Evolutionary conservation across 2,888 invertebrate species (phyloP), one percentile per base, ranked within the genome.

Genomic region (Mesorhabditis sp.): DNA sequence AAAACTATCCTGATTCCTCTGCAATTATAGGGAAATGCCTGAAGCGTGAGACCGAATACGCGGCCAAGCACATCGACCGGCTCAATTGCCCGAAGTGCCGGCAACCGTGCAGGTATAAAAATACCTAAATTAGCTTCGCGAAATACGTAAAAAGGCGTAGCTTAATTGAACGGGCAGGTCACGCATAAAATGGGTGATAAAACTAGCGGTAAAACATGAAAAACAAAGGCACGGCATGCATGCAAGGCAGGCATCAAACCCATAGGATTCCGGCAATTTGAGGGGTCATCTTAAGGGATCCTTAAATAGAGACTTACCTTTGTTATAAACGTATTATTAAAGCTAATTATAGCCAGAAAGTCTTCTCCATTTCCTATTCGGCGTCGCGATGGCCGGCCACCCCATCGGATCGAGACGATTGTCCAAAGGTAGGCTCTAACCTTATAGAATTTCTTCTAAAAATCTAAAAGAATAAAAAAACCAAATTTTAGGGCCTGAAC

Each of bases 1-100:
- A n/a, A n/a, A n/a, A n/a, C n/a, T n/a, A n/a, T n/a, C n/a, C n/a
- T n/a, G n/a, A n/a, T n/a, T n/a, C n/a, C n/a, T n/a, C n/a, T n/a
- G n/a, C n/a, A n/a, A n/a, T n/a, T n/a, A n/a, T n/a, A n/a, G 82
- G 84, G 66, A 76, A 76, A 45, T 85, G 85, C 68, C 74, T 85
- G 15, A 74, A 76, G n/a, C 69, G 70, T 5, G 76, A 80, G 62
- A 77, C 81, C 64, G 74, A 73, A 45, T 72, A 71, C 65, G 82
- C 83, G 5, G 77, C 79, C 2, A 67, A 75, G 7, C 68, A 76
- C 43, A 75, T 77, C 6, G 75, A 74, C 43, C 67, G 74, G n/a
- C n/a, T 50, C 10, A 75, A 74, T 41, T 84, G 84, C 66, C 65
- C 70, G n/a, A 50, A 50, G 0, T 85, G 85, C 50, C 73, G 72